Evolutionary conservation across 1,140 invertebrate genomes (phyloP).

Genomic region (Drosophila varians): DNA sequence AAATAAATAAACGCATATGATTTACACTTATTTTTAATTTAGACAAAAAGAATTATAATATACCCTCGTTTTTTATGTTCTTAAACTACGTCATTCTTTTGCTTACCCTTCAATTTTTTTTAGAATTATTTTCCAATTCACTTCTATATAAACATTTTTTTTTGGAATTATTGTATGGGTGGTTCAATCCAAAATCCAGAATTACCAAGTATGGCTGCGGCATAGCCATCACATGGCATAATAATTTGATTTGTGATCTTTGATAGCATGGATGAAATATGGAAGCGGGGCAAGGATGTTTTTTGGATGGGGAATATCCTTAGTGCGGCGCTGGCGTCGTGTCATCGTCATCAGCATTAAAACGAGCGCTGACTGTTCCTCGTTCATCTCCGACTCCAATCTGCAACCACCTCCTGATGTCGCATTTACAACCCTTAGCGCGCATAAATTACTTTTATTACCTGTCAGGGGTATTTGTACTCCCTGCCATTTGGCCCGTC

Average conservation of each 20-base stretch:
- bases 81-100: too few species aligned
- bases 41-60: too few species aligned
- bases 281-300: slow-evolving; percentile 40
- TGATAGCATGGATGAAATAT: slow-evolving; percentile 81
- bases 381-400: slow-evolving; percentile 39
- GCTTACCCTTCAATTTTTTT: too few species aligned
- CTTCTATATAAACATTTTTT: background rate
- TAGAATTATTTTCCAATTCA: background rate
- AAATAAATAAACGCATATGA: background rate
- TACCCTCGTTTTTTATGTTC: too few species aligned
- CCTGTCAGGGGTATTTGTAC: slow-evolving; percentile 81
- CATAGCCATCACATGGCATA: slow-evolving; percentile 70
- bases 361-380: slow-evolving; percentile 54
- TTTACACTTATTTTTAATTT: too few species aligned
- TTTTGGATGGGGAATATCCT: slow-evolving; percentile 34
- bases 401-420: slow-evolving; percentile 48
- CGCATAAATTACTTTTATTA: slow-evolving; percentile 83
- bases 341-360: slow-evolving; percentile 77
- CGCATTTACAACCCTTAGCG: slow-evolving; percentile 78
- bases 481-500: slow-evolving; percentile 14
- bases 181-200: slow-evolving; percentile 2
- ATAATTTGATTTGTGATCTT: slow-evolving; percentile 83
- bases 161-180: background rate
- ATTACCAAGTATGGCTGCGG: slow-evolving; percentile 22
- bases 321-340: slow-evolving; percentile 37